Conservation (phyloP, 1,140 invertebrate species). For the Whitmania pigra region DNA sequence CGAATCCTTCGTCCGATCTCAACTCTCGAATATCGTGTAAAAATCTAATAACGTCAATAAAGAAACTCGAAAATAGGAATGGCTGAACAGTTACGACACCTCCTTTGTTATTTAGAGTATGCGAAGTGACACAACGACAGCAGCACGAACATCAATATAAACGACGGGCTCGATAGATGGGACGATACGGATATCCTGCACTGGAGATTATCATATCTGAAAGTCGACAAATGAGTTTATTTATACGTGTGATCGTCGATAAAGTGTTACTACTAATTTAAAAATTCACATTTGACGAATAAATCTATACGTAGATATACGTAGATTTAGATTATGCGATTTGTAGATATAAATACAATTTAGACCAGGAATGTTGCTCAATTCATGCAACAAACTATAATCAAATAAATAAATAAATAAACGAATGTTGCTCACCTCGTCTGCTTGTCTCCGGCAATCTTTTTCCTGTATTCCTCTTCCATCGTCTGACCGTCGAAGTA, state of each 20-base stretch:
- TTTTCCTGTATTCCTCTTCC: slow-evolving; percentile 72
- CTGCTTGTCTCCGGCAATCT: slow-evolving; percentile 33
- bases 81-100: not conserved
- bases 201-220: slow-evolving; percentile 54
- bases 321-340: too few relatives aligned
- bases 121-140: not conserved
- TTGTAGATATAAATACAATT: not conserved
- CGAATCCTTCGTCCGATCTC: too few relatives aligned
- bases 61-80: not conserved
- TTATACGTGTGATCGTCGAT: not conserved
- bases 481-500: slow-evolving; percentile 92
- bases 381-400: too few relatives aligned
- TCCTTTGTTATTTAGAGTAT: not conserved
- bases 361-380: not conserved
- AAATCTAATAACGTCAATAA: too few relatives aligned
- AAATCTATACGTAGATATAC: not conserved
- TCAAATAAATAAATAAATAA: too few relatives aligned
- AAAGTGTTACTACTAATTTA: too few relatives aligned
- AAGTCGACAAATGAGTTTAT: slow-evolving; percentile 29
- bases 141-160: slow-evolving; percentile 19
- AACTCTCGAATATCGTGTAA: too few relatives aligned
- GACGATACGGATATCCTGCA: slow-evolving; percentile 71
- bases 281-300: not conserved
- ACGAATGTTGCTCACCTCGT: slow-evolving; percentile 26
- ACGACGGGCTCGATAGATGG: slow-evolving; percentile 27